Conservation (phyloP, 2,113 vertebrate species). For the Ariopsis seemanni region DNA sequence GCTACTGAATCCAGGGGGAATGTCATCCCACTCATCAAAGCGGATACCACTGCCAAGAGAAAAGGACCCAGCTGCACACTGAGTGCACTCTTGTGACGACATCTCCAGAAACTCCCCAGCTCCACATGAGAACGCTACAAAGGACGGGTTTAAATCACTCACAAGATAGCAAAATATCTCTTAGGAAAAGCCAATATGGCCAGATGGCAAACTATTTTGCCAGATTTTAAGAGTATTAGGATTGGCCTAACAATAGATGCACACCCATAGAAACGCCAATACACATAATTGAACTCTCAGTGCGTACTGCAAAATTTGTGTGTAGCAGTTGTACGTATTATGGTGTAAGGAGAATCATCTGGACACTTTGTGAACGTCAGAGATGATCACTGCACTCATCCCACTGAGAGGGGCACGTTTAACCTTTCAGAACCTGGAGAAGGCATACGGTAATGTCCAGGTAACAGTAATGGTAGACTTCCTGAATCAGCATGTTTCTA, state of each 20-base stretch:
- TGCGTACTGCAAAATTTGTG: background rate
- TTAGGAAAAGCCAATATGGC: background rate
- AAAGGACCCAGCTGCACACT: conserved; percentile 89
- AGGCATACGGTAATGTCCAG: background rate
- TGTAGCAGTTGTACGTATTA: background rate
- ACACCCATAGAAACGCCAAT: too few species aligned
- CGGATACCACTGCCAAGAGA: conserved; percentile 93
- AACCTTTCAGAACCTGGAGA: background rate
- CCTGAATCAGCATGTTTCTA: background rate
- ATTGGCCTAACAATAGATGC: background rate
- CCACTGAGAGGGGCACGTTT: background rate
- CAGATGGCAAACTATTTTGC: background rate
- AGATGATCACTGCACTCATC: background rate
- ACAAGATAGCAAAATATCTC: background rate
- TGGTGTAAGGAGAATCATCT: background rate
- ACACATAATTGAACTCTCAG: background rate
- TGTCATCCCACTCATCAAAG: conserved; percentile 93
- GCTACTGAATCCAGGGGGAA: conserved; percentile 90
- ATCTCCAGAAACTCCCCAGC: conserved; percentile 96
- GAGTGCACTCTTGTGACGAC: conserved; percentile 90
- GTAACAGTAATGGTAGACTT: background rate
- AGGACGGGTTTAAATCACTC: background rate
- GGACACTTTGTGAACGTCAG: background rate
- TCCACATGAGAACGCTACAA: conserved; percentile 89
- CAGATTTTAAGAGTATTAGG: background rate